Percentiles rank a stretch among this genome's conserved stretches.
These are phyloP conservation scores for Cyrtonyx montezumae DNA, from an alignment of 2,113 vertebrate genomes.

Conservation along the genomic window DNA sequence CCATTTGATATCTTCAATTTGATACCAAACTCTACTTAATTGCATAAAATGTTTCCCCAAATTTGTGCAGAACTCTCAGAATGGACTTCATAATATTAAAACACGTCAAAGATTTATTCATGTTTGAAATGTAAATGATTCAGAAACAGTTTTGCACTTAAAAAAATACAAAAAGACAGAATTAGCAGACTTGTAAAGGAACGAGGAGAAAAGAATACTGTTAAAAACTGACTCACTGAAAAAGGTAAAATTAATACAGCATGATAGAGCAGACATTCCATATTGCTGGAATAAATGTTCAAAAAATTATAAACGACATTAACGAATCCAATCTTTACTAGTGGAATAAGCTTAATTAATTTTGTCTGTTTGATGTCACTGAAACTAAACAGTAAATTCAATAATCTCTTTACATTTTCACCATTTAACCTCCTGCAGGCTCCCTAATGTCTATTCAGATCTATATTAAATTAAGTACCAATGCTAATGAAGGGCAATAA, in stretches of 20 bases:
- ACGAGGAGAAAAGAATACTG: not conserved
- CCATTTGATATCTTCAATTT: not conserved
- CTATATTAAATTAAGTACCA: conserved; percentile 90
- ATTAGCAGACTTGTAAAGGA: not conserved
- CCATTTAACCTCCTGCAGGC: conserved; percentile 88
- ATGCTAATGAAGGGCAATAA: conserved; percentile 90
- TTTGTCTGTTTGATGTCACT: conserved; percentile 82
- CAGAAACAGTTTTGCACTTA: not conserved
- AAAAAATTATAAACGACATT: conserved; percentile 41
- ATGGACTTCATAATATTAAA: not conserved
- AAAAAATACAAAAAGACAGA: not conserved
- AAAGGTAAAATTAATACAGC: conserved; percentile 15
- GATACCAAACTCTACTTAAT: not conserved
- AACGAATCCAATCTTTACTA: conserved; percentile 65
- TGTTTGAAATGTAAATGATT: not conserved
- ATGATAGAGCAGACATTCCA: not conserved
- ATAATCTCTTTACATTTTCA: conserved; percentile 89
- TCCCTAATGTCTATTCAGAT: conserved; percentile 89
- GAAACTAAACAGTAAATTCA: conserved; percentile 86
- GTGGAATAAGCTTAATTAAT: conserved; percentile 80
- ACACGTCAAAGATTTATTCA: not conserved
- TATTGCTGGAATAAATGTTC: not conserved
- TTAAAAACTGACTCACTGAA: not conserved
- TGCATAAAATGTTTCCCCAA: not conserved
- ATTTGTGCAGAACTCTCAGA: not conserved